These are phyloP conservation scores for Diloba caeruleocephala DNA, from an alignment of 2,888 invertebrate species.

Conservation along the genomic window DNA sequence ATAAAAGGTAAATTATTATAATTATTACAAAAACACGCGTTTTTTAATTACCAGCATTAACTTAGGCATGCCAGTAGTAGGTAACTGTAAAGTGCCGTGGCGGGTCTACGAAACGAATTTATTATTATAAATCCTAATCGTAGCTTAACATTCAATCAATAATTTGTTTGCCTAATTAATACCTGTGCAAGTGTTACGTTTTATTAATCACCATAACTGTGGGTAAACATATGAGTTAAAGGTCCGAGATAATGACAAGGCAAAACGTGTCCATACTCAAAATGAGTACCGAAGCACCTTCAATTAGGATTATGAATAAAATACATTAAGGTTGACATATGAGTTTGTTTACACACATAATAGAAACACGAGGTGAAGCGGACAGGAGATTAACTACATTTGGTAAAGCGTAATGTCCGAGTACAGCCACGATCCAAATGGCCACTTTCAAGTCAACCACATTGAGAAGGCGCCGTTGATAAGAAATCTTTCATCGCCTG, in stretches of 20 bases:
- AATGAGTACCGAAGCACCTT: slow-evolving; percentile 16
- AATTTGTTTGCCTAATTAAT: not conserved
- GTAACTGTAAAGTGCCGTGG: no score
- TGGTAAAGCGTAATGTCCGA: slow-evolving; percentile 22
- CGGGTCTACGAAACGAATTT: no score
- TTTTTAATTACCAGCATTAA: no score
- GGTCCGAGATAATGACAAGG: slow-evolving; percentile 13
- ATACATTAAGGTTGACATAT: slow-evolving; percentile 16
- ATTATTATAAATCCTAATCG: no score
- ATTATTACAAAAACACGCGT: no score
- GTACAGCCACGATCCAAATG: slow-evolving; percentile 47
- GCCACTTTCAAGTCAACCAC: slow-evolving; percentile 51
- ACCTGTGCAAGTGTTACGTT: slow-evolving; percentile 15
- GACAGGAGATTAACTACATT: slow-evolving; percentile 39
- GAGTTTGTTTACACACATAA: slow-evolving; percentile 30
- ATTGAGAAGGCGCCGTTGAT: slow-evolving; percentile 43
- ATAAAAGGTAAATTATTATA: no score
- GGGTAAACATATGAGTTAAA: slow-evolving; percentile 8
- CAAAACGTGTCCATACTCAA: slow-evolving; percentile 27
- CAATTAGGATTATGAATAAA: slow-evolving; percentile 32
- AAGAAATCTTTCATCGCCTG: slow-evolving; percentile 51
- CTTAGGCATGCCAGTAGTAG: no score
- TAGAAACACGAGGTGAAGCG: slow-evolving; percentile 20
- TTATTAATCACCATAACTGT: slow-evolving; percentile 20
- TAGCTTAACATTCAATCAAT: not conserved